phyloP scores from a whole-genome alignment of 1,140 invertebrate genomes.

The Brachionus plicatilis region DNA sequence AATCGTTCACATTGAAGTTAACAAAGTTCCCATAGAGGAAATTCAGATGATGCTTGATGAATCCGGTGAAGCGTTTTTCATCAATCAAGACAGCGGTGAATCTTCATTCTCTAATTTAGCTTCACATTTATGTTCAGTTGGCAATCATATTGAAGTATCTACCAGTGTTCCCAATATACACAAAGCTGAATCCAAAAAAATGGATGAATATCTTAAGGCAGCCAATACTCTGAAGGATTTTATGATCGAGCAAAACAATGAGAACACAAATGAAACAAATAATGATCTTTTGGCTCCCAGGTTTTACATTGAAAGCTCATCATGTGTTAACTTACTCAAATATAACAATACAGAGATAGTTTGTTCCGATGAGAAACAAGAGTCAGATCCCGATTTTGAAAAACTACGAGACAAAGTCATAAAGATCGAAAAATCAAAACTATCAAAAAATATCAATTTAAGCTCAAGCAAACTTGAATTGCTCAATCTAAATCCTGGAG shows the following conservation, averaged over 20 bases:
- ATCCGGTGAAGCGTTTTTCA: slow-evolving; percentile 97
- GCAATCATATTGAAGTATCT: background rate
- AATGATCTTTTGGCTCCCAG: background rate
- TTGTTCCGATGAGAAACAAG: background rate
- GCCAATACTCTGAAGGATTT: slow-evolving; percentile 6
- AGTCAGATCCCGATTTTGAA: background rate
- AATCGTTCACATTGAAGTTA: slow-evolving; percentile 97
- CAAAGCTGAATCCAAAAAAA: background rate
- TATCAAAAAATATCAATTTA: slow-evolving; percentile 1
- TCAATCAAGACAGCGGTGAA: slow-evolving; percentile 64
- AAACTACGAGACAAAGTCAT: background rate
- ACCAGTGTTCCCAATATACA: background rate
- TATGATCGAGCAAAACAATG: background rate
- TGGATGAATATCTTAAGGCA: slow-evolving; percentile 8
- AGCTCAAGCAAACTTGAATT: background rate
- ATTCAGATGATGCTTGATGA: slow-evolving; percentile 98
- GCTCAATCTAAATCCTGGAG: background rate
- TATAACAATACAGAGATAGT: background rate
- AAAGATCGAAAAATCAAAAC: background rate
- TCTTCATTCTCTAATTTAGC: background rate
- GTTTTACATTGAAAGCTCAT: slow-evolving; percentile 11
- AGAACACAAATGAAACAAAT: background rate
- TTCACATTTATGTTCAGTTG: background rate
- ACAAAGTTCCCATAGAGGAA: slow-evolving; percentile 84
- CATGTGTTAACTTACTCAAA: background rate